These are phyloP conservation scores for Salarias fasciatus DNA, from an alignment of 2,797 vertebrate species.

Conservation along the genomic window DNA sequence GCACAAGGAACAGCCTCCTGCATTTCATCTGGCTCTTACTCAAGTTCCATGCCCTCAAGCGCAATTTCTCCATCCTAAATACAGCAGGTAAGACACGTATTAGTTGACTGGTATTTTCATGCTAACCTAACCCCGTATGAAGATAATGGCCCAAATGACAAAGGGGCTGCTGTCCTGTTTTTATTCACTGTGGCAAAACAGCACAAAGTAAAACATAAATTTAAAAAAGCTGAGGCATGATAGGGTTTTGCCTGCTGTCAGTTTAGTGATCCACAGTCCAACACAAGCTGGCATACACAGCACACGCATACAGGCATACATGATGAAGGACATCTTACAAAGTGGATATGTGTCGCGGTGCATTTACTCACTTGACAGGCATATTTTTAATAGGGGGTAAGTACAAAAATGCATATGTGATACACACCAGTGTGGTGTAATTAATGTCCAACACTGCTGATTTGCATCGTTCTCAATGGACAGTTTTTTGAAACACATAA, in stretches of 20 bases:
- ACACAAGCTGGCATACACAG: conserved; percentile 6
- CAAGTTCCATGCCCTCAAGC: conserved; percentile 56
- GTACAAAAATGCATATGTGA: not conserved
- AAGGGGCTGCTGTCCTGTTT: conserved; percentile 34
- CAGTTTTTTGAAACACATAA: too few relatives aligned
- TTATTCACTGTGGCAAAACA: conserved; percentile 52
- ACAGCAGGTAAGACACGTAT: conserved; percentile 30
- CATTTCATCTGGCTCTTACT: conserved; percentile 44
- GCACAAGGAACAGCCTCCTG: conserved; percentile 36
- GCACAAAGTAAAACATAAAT: too few relatives aligned
- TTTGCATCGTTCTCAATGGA: too few relatives aligned
- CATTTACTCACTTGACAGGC: conserved; percentile 12
- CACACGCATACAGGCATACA: not conserved
- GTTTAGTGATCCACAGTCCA: not conserved
- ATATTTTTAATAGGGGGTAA: conserved; percentile 11
- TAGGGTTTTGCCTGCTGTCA: conserved; percentile 16
- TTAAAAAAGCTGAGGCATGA: not conserved
- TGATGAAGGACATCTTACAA: conserved; percentile 17
- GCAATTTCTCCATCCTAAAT: conserved; percentile 51
- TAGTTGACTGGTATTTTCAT: conserved; percentile 15
- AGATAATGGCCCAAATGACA: conserved; percentile 9
- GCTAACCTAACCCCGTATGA: conserved; percentile 27
- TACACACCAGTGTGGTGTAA: not conserved
- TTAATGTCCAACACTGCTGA: not conserved
- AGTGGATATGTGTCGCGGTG: conserved; percentile 1